These are phyloP conservation scores for Galeopterus variegatus DNA, from an alignment of 2,113 vertebrate genomes.

Conservation along the genomic window DNA sequence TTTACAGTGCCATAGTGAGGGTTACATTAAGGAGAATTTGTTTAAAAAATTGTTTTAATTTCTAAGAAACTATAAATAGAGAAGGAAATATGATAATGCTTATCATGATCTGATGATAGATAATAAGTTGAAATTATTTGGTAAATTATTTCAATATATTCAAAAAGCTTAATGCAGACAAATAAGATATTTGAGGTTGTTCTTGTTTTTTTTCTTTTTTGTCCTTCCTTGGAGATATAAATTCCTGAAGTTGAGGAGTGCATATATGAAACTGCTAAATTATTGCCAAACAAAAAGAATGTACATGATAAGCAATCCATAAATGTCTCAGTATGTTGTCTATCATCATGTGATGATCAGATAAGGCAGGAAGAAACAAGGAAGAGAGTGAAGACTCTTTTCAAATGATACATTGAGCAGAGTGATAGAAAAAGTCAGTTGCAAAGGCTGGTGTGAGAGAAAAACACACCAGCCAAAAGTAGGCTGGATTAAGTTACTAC, in stretches of 20 bases:
- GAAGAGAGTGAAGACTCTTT: conserved; percentile 11
- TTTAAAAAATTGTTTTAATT: neutral
- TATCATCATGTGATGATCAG: neutral
- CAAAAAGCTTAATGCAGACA: neutral
- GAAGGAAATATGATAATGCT: neutral
- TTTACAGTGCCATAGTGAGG: neutral
- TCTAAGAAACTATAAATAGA: neutral
- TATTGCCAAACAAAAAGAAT: neutral
- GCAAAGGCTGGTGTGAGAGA: neutral
- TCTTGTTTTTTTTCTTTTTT: neutral
- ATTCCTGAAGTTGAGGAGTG: neutral
- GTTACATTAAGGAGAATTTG: neutral
- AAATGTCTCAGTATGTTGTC: neutral
- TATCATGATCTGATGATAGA: neutral
- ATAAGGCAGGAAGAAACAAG: neutral
- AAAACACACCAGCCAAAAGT: neutral
- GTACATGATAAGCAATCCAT: neutral
- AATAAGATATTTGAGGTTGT: neutral
- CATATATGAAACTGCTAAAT: neutral
- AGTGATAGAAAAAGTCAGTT: neutral
- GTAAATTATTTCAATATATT: neutral
- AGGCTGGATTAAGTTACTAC: neutral
- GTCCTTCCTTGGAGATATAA: neutral
- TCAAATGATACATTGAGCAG: neutral
- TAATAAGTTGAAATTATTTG: neutral